Evolutionary conservation across 2,888 invertebrate species (phyloP), one percentile per base, ranked within the genome.

Genomic region (Clitarchus hookeri): DNA sequence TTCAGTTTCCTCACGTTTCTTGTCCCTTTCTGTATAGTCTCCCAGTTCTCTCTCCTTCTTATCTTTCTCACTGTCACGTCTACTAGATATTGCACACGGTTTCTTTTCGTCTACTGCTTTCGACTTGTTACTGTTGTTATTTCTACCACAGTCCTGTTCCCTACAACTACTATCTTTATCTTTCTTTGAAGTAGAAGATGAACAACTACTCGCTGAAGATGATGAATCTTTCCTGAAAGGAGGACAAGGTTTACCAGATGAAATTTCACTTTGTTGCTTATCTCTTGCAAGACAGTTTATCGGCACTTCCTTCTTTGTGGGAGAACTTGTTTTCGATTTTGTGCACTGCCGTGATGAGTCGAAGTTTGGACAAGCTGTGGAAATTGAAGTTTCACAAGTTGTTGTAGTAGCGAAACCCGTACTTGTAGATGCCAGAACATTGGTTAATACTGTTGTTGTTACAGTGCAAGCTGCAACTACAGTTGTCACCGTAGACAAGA

Each of bases 41-140:
- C 65, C 85, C 84, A 87, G 86, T 83, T 88, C 86, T 82, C 82
- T 82, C 27, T 82, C 82, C 27, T 44, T 82, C 44, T 83, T 89
- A 88, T 90, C 90, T 89, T 90, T 89, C 86, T 90, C 91, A 89
- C 89, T 90, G 87, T 89, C 90, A 89, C 90, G 91, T 89, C 89
- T 90, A n/a, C 78, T 27, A 83, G 86, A 86, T 4, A 86, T 79
- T 44, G 85, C 82, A 27, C 82, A 87, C 87, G 48, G 85, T 84
- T 84, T 86, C 65, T 86, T 85, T 83, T 87, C 87, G 25, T 65
- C 36, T 83, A 44, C 23, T 13, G 44, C 53, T 25, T 84, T 25
- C 26, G 86, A 84, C 84, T 86, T 87, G 27, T 80, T 78, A 23
- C 84, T 85, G 65, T 88, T 86, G 65, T 84, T 77, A 65, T 80